Conservation (phyloP, 2,113 vertebrate genomes). For the Phaethon lepturus region DNA sequence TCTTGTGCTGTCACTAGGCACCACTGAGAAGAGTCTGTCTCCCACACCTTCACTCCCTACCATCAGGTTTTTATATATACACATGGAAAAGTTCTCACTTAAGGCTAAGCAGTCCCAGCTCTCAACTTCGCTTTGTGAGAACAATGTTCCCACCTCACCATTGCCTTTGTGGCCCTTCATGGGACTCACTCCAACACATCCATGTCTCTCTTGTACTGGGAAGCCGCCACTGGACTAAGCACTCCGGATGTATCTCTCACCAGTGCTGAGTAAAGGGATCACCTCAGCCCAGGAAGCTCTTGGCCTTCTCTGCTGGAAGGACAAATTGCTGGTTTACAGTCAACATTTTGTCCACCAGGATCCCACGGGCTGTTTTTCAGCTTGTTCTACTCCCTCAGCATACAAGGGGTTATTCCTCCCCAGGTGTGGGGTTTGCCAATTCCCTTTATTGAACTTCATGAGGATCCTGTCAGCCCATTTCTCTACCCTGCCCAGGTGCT, state of each 20-base stretch:
- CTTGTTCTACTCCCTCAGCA: neutral
- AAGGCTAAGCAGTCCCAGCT: neutral
- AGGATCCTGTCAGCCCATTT: neutral
- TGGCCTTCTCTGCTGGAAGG: fast-evolving
- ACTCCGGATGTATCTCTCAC: neutral
- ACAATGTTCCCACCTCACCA: neutral
- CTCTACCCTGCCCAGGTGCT: neutral
- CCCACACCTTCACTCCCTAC: neutral
- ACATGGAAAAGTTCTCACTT: neutral
- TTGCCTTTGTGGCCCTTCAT: neutral
- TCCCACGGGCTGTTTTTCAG: neutral
- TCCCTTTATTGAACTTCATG: neutral
- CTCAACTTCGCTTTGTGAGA: neutral
- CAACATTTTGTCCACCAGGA: neutral
- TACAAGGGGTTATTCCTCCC: neutral
- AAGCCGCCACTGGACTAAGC: neutral
- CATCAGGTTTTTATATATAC: neutral
- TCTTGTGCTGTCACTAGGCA: neutral
- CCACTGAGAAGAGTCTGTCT: neutral
- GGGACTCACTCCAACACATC: neutral
- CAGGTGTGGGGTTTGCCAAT: neutral
- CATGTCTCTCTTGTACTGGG: neutral
- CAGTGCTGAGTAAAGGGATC: neutral
- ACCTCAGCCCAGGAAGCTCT: neutral
- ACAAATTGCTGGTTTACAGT: neutral